Evolutionary conservation across 2,113 vertebrate genomes (phyloP).

Genomic region (Megaleporinus macrocephalus): DNA sequence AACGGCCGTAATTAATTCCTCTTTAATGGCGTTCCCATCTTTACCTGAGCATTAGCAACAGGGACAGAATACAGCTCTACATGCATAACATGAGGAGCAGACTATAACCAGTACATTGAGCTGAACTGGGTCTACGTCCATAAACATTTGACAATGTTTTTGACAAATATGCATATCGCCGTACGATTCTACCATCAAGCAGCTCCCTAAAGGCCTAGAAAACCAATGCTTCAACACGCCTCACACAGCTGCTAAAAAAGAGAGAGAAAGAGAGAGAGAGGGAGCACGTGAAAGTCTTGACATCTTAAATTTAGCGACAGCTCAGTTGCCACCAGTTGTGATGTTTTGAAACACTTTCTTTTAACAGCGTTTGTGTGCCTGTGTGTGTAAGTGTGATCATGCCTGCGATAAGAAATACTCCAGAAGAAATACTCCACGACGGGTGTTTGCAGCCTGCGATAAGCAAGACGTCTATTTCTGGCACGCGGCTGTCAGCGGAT

Average conservation of each 20-base stretch:
- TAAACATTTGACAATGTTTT: neutral
- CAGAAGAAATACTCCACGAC: constrained; percentile 32
- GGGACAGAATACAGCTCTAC: neutral
- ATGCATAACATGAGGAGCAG: neutral
- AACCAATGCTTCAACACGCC: neutral
- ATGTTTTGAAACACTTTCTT: constrained; percentile 12
- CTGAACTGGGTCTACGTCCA: neutral
- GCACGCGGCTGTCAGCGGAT: constrained; percentile 42
- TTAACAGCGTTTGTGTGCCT: neutral
- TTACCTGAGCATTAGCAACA: neutral
- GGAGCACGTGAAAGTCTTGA: neutral
- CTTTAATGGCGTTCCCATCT: neutral
- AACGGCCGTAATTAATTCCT: neutral
- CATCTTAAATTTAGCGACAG: neutral
- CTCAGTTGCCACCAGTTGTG: neutral
- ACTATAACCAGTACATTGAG: neutral
- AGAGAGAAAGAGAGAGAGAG: neutral
- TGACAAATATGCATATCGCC: neutral
- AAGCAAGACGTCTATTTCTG: constrained; percentile 49
- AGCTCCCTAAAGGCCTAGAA: neutral
- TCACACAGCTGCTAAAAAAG: constrained; percentile 5
- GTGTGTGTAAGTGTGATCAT: constrained; percentile 1
- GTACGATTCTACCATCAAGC: neutral
- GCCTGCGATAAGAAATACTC: neutral
- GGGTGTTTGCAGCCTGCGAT: constrained; percentile 45